A percentile compares a stretch with the other conserved stretches of the same genome.
These are phyloP conservation scores for Sicus ferrugineus DNA, from an alignment of 2,888 invertebrate species.

Conservation along the genomic window DNA sequence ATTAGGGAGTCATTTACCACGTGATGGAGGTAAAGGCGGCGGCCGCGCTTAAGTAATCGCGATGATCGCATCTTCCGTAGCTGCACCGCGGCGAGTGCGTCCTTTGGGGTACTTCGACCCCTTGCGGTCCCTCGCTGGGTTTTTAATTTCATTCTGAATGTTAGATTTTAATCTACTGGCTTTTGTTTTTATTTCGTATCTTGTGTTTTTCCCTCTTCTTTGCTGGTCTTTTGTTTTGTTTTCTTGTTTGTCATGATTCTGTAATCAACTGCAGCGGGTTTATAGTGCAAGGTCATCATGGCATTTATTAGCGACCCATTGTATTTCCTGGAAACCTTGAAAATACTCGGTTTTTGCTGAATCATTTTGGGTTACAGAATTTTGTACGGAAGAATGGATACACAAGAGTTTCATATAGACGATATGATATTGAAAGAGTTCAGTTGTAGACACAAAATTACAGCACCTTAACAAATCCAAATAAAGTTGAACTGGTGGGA, in stretches of 20 bases:
- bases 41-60: conserved; percentile 19
- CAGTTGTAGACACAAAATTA: neutral
- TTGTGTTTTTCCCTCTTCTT: neutral
- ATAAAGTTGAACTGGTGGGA: too few species aligned
- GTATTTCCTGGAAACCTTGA: neutral
- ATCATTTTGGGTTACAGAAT: neutral
- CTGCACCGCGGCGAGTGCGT: neutral
- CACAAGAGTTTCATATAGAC: too few species aligned
- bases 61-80: conserved; percentile 10
- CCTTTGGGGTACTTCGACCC: neutral
- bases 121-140: neutral
- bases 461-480: too few species aligned
- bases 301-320: neutral
- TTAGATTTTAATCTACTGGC: neutral
- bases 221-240: neutral
- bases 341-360: neutral
- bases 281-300: conserved; percentile 1
- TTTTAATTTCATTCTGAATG: conserved; percentile 8
- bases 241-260: conserved; percentile 1
- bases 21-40: neutral
- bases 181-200: neutral
- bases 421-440: too few species aligned
- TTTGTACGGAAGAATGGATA: too few species aligned
- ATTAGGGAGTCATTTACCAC: neutral
- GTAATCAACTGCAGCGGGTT: neutral